These are phyloP conservation scores for Cephalotes varians DNA, from an alignment of 2,888 invertebrate genomes.

Conservation along the genomic window DNA sequence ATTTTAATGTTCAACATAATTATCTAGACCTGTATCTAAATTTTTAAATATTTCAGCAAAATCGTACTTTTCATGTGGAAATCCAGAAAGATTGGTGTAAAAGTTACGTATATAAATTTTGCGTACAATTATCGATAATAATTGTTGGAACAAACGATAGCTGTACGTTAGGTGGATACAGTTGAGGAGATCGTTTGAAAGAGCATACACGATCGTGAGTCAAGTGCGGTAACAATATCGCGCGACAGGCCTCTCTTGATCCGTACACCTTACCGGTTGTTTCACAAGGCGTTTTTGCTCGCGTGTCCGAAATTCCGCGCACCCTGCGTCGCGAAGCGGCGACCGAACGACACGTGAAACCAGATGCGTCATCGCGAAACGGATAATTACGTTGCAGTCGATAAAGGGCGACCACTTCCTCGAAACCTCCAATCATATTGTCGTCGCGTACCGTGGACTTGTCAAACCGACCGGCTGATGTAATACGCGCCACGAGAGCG, in stretches of 20 bases:
- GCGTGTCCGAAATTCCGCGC: constrained; percentile 53
- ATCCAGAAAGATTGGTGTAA: neutral
- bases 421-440: constrained; percentile 74
- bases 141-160: neutral
- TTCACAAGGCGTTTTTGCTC: constrained; percentile 30
- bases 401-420: constrained; percentile 75
- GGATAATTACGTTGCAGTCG: constrained; percentile 53
- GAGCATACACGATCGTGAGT: constrained; percentile 7
- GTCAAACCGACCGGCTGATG: constrained; percentile 46
- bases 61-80: too few relatives aligned
- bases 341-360: constrained; percentile 44
- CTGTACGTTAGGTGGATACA: neutral
- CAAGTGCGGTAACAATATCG: neutral
- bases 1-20: too few relatives aligned
- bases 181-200: neutral
- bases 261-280: neutral
- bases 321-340: constrained; percentile 12
- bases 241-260: neutral
- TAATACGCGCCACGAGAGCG: constrained; percentile 16
- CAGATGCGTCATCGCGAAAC: constrained; percentile 55
- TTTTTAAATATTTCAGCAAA: too few relatives aligned
- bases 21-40: too few relatives aligned
- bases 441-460: constrained; percentile 65
- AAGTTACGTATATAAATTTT: neutral
- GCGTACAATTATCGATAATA: neutral